A percentile compares a stretch with the other conserved stretches of the same genome.
These are phyloP conservation scores for Dascyllus trimaculatus DNA, from an alignment of 2,113 vertebrate genomes.

Conservation along the genomic window DNA sequence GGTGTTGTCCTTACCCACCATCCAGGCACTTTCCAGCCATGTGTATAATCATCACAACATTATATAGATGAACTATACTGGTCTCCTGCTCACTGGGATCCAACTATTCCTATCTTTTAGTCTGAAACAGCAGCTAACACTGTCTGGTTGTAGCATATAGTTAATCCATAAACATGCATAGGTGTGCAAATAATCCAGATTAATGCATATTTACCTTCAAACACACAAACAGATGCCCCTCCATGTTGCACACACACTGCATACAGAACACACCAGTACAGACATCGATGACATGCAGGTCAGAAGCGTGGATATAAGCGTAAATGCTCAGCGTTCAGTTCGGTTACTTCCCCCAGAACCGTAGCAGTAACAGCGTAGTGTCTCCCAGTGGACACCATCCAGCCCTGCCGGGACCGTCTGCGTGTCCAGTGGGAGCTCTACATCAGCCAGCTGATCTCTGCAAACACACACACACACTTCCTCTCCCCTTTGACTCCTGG, in stretches of 20 bases:
- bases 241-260: neutral
- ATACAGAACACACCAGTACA: slow-evolving; percentile 6
- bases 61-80: neutral
- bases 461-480: slow-evolving; percentile 3
- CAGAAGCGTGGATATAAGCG: slow-evolving; percentile 72
- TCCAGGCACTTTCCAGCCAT: neutral
- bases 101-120: no score
- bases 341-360: slow-evolving; percentile 9
- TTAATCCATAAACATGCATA: slow-evolving; percentile 37
- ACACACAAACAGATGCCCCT: neutral
- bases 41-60: neutral
- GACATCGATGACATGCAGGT: slow-evolving; percentile 68
- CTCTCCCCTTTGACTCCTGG: slow-evolving; percentile 1
- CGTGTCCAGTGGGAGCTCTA: slow-evolving; percentile 59
- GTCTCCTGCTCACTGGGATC: no score
- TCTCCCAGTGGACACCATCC: slow-evolving; percentile 69
- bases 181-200: slow-evolving; percentile 24
- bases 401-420: slow-evolving; percentile 16
- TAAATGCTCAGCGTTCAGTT: slow-evolving; percentile 45
- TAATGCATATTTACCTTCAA: slow-evolving; percentile 5
- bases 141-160: neutral
- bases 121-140: neutral
- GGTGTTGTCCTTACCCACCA: neutral
- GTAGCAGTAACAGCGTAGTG: slow-evolving; percentile 42
- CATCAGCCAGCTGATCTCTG: slow-evolving; percentile 53